phyloP scores from a whole-genome alignment of 2,888 invertebrate species.

The Brenthis hecate region DNA sequence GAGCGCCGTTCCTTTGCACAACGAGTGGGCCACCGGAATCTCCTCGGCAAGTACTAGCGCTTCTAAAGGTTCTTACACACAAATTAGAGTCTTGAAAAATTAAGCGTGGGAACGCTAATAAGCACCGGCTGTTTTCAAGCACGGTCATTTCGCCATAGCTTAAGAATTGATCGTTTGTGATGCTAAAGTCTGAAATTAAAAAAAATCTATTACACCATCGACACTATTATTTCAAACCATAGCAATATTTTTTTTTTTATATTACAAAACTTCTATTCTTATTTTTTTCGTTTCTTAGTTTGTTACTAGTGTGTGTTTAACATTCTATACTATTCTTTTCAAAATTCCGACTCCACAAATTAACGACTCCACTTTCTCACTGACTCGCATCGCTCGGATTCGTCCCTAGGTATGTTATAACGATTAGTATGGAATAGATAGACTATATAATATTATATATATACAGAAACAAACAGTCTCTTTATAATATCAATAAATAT shows the following conservation, averaged over 20 bases:
- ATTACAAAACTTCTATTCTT: no score
- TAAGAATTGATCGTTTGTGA: conserved; percentile 33
- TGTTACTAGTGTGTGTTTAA: no score
- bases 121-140: conserved; percentile 43
- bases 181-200: conserved; percentile 31
- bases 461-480: background rate
- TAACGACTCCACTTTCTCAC: no score
- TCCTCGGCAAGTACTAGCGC: conserved; percentile 43
- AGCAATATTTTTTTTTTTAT: no score
- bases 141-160: conserved; percentile 39
- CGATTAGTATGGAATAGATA: no score
- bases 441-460: background rate
- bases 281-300: no score
- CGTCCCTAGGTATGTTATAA: no score
- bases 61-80: conserved; percentile 44
- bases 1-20: conserved; percentile 40
- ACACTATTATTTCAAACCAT: background rate
- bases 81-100: conserved; percentile 40
- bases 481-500: no score
- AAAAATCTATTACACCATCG: background rate
- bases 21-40: conserved; percentile 47
- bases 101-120: conserved; percentile 34
- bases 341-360: no score
- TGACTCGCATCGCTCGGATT: no score
- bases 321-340: no score